phyloP scores from a whole-genome alignment of 2,113 vertebrate genomes.

The Apodemus sylvaticus region DNA sequence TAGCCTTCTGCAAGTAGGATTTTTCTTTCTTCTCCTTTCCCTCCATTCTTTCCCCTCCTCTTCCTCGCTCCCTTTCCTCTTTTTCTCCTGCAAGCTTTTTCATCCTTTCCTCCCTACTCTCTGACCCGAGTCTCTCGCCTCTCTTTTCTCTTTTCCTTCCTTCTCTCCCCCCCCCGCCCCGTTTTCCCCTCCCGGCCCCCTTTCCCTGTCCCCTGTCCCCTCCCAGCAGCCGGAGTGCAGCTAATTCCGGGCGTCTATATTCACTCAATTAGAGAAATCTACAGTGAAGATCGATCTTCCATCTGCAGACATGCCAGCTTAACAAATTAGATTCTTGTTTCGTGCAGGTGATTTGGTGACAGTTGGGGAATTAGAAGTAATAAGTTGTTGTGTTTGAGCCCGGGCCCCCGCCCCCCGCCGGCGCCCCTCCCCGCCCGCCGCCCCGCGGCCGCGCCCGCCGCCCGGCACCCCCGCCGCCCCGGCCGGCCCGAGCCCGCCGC shows the following conservation, averaged over 20 bases:
- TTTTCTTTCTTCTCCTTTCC: conserved; percentile 81
- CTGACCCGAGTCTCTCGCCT: not conserved
- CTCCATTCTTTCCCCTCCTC: not conserved
- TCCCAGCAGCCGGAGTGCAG: conserved; percentile 81
- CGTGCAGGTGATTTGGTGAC: conserved; percentile 96
- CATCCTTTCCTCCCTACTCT: not conserved
- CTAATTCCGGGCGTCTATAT: conserved; percentile 93
- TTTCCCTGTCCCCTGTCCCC: conserved; percentile 28
- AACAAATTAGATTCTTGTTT: conserved; percentile 98
- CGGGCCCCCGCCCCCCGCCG: conserved; percentile 74
- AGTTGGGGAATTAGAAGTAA: conserved; percentile 96
- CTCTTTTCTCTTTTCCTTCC: not conserved
- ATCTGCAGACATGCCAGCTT: conserved; percentile 96
- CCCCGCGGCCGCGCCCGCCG: conserved; percentile 75
- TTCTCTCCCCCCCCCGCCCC: not conserved
- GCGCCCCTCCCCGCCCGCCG: conserved; percentile 56
- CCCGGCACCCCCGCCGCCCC: conserved; percentile 63
- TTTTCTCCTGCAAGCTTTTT: not conserved
- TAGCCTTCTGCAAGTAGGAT: conserved; percentile 82
- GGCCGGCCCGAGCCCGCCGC: conserved; percentile 80
- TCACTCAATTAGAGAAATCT: conserved; percentile 98
- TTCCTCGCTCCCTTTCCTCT: not conserved
- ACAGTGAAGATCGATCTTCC: conserved; percentile 98
- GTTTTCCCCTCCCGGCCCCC: not conserved
- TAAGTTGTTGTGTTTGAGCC: conserved; percentile 93